Evolutionary conservation across 2,113 vertebrate species (phyloP).

Genomic region (Pseudonaja textilis): DNA sequence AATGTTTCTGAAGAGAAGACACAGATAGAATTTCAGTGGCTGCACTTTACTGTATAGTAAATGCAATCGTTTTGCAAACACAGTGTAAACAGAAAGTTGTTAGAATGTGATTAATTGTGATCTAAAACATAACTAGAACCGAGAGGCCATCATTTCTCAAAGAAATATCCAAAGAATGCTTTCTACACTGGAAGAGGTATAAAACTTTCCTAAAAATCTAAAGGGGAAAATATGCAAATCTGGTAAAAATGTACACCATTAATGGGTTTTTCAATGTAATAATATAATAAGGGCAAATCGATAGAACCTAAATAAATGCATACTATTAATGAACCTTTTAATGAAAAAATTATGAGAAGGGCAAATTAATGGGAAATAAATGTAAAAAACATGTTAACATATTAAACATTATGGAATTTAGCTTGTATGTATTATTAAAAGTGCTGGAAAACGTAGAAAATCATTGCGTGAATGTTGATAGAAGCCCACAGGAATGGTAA

Average conservation of each 20-base stretch:
- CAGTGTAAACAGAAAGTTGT: background rate
- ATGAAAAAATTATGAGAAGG: background rate
- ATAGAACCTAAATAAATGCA: background rate
- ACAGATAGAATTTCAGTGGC: background rate
- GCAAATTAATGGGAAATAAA: background rate
- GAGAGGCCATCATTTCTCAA: background rate
- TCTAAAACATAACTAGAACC: background rate
- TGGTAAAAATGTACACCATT: background rate
- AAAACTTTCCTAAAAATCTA: background rate
- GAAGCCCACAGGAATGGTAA: constrained; percentile 6
- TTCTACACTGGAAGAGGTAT: background rate
- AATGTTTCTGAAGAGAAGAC: background rate
- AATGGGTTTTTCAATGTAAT: background rate
- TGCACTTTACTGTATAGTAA: background rate
- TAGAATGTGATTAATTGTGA: background rate
- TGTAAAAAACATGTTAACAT: background rate
- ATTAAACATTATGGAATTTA: background rate
- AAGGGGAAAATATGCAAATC: background rate
- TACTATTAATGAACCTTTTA: background rate
- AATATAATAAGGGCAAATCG: background rate
- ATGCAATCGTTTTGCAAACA: background rate
- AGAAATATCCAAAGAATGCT: background rate
- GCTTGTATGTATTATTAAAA: background rate
- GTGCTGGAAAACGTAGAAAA: background rate
- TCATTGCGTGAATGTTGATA: background rate